phyloP scores from a whole-genome alignment of 1,140 invertebrate species.

The Pogonus chalceus region DNA sequence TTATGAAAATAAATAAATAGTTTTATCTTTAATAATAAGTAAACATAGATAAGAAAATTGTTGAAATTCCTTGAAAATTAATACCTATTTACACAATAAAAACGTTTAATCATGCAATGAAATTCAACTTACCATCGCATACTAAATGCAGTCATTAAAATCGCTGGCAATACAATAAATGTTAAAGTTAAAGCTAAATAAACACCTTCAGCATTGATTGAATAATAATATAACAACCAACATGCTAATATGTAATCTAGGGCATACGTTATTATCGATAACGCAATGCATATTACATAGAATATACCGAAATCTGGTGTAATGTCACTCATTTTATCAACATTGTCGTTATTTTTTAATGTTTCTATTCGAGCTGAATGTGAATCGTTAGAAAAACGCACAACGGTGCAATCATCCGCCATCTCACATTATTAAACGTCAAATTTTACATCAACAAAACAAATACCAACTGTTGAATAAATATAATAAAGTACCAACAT shows the following conservation, averaged over 20 bases:
- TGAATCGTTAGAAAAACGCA: constrained; percentile 32
- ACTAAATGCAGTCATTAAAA: constrained; percentile 37
- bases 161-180: constrained; percentile 35
- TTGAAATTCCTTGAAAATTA: constrained; percentile 9
- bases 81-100: constrained; percentile 3
- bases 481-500: no score
- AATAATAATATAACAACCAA: constrained; percentile 36
- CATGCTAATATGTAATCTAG: constrained; percentile 35
- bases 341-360: constrained; percentile 25
- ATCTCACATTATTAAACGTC: constrained; percentile 17
- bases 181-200: constrained; percentile 38
- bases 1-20: constrained; percentile 8
- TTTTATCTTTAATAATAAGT: constrained; percentile 2
- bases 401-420: constrained; percentile 32
- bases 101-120: background rate
- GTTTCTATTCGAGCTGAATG: constrained; percentile 30
- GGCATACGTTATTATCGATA: constrained; percentile 36
- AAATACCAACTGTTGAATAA: background rate
- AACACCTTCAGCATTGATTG: constrained; percentile 26
- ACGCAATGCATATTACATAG: constrained; percentile 31
- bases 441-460: background rate
- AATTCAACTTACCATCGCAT: constrained; percentile 35
- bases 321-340: constrained; percentile 25
- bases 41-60: background rate
- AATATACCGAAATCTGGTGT: constrained; percentile 28